Evolutionary conservation across 2,113 vertebrate species (phyloP).

Genomic region (Neodontobutis hainanensis): DNA sequence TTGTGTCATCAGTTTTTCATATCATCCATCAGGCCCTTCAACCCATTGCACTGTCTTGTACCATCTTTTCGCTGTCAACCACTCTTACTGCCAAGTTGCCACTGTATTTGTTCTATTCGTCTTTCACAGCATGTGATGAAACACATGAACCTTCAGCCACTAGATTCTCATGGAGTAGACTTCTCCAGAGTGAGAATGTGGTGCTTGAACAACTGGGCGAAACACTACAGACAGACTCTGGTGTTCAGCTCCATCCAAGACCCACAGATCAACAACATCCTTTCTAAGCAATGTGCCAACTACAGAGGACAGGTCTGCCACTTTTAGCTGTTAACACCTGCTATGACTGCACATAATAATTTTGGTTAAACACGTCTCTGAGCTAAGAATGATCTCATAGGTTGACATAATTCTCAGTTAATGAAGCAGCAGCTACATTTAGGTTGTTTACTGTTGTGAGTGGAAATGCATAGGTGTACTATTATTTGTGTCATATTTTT

Average conservation of each 20-base stretch:
- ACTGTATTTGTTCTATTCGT: too few relatives aligned
- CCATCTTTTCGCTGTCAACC: too few relatives aligned
- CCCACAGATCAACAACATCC: constrained; percentile 91
- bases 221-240: constrained; percentile 90
- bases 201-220: constrained; percentile 91
- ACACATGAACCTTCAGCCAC: constrained; percentile 90
- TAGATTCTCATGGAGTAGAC: constrained; percentile 92
- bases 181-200: constrained; percentile 95
- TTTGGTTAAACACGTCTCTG: constrained; percentile 1
- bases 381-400: constrained; percentile 12
- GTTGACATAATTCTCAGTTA: not conserved
- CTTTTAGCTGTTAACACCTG: not conserved
- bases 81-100: too few relatives aligned
- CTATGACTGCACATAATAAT: not conserved
- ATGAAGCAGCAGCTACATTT: not conserved
- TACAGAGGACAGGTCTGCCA: constrained; percentile 85
- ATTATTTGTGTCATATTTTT: not conserved
- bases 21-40: too few relatives aligned
- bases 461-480: not conserved
- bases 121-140: constrained; percentile 87
- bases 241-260: constrained; percentile 91
- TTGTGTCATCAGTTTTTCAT: too few relatives aligned
- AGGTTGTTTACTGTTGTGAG: constrained; percentile 1
- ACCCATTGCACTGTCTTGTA: too few relatives aligned
- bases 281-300: constrained; percentile 90